Conservation (phyloP, 2,888 invertebrate species). For the Neocrepidodera transversa region DNA sequence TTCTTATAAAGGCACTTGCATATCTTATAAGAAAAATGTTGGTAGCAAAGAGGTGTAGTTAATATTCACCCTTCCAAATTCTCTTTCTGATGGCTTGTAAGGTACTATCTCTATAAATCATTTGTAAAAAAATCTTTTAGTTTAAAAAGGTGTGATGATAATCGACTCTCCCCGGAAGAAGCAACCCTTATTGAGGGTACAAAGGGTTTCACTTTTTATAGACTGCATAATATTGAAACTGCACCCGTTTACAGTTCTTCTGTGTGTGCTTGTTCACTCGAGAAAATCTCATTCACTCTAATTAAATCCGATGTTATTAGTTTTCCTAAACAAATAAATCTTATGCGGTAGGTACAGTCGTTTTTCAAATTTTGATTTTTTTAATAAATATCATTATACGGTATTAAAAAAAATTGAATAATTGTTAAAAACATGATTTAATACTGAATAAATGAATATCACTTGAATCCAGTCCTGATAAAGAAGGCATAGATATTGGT, state of each 20-base stretch:
- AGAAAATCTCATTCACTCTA: conserved; percentile 45
- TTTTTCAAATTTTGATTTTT: too few species aligned
- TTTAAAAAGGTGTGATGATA: conserved; percentile 56
- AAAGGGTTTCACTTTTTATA: conserved; percentile 48
- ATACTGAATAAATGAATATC: too few species aligned
- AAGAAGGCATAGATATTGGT: conserved; percentile 4
- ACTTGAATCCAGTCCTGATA: background rate
- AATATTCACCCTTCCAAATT: conserved; percentile 46
- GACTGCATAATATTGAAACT: conserved; percentile 39
- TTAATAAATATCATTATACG: too few species aligned
- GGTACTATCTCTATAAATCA: conserved; percentile 54
- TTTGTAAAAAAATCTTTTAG: conserved; percentile 47
- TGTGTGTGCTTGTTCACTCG: conserved; percentile 44
- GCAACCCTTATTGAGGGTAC: conserved; percentile 51
- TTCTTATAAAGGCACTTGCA: conserved; percentile 23
- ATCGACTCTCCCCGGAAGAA: conserved; percentile 54
- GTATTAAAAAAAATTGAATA: background rate
- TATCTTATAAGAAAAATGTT: conserved; percentile 30
- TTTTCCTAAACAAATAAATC: conserved; percentile 34
- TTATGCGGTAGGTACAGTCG: conserved; percentile 9
- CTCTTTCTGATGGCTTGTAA: conserved; percentile 36
- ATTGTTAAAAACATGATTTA: background rate
- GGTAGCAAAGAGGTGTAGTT: conserved; percentile 37
- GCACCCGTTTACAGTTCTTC: conserved; percentile 41
- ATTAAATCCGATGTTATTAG: conserved; percentile 39